Percentiles rank a stretch among this genome's conserved stretches.
phyloP scores from a whole-genome alignment of 2,797 vertebrate species.

The Ataeniobius toweri region DNA sequence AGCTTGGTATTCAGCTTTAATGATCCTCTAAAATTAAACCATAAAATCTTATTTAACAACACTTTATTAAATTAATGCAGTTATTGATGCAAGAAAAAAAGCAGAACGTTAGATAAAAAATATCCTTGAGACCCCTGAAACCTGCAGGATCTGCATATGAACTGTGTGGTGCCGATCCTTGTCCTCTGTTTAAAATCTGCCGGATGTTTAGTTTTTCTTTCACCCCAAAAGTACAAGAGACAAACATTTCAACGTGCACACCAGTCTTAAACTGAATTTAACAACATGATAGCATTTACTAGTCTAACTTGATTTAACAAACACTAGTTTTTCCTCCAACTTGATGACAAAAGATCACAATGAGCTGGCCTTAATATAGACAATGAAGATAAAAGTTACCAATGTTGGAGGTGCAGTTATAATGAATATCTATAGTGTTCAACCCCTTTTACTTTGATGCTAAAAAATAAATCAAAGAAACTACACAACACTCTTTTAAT shows the following conservation, averaged over 20 bases:
- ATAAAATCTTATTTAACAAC: background rate
- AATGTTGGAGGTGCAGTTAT: background rate
- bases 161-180: background rate
- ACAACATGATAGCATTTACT: background rate
- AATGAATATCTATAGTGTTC: background rate
- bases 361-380: background rate
- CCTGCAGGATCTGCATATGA: background rate
- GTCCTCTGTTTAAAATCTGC: background rate
- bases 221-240: background rate
- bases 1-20: too few species aligned
- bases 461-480: background rate
- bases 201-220: background rate
- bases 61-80: background rate
- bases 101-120: too few species aligned
- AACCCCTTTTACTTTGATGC: background rate
- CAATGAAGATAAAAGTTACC: background rate
- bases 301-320: slow-evolving; percentile 1
- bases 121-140: background rate
- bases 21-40: background rate
- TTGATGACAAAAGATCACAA: background rate
- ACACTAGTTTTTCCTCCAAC: background rate
- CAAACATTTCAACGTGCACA: background rate
- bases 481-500: background rate
- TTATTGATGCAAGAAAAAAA: background rate
- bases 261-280: background rate